A percentile compares a stretch with the other conserved stretches of the same genome.
Evolutionary conservation across 2,888 invertebrate genomes (phyloP).

Genomic region (Meghimatium bilineatum): DNA sequence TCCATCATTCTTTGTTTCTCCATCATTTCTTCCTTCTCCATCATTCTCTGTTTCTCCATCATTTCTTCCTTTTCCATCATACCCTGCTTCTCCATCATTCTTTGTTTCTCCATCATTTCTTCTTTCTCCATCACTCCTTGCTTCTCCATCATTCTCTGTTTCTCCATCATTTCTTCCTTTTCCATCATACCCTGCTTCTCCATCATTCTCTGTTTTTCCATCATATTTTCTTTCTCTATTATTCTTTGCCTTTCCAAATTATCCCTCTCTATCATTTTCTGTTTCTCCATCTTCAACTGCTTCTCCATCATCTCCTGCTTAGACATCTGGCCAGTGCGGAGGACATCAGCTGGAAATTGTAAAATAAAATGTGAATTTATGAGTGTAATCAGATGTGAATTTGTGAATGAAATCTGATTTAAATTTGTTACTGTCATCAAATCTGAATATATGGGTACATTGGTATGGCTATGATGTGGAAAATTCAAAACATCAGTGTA

Average conservation of each 20-base stretch:
- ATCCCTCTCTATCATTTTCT: constrained; percentile 50
- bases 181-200: constrained; percentile 26
- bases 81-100: neutral
- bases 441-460: no score
- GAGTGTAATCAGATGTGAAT: neutral
- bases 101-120: neutral
- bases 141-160: neutral
- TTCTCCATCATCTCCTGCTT: constrained; percentile 49
- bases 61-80: neutral
- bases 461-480: no score
- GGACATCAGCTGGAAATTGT: constrained; percentile 31
- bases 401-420: neutral
- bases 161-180: constrained; percentile 47
- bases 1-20: constrained; percentile 54
- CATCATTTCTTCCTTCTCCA: constrained; percentile 44
- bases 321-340: constrained; percentile 40
- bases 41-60: neutral
- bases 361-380: neutral
- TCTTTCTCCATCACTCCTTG: neutral
- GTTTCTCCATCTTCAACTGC: constrained; percentile 50
- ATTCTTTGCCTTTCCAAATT: no score
- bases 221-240: constrained; percentile 49
- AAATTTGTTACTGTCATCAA: no score
- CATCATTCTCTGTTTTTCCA: constrained; percentile 49
- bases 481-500: no score